These are phyloP conservation scores for Pocillopora meandrina DNA, from an alignment of 92 coral and sea anemone species.

Conservation along the genomic window DNA sequence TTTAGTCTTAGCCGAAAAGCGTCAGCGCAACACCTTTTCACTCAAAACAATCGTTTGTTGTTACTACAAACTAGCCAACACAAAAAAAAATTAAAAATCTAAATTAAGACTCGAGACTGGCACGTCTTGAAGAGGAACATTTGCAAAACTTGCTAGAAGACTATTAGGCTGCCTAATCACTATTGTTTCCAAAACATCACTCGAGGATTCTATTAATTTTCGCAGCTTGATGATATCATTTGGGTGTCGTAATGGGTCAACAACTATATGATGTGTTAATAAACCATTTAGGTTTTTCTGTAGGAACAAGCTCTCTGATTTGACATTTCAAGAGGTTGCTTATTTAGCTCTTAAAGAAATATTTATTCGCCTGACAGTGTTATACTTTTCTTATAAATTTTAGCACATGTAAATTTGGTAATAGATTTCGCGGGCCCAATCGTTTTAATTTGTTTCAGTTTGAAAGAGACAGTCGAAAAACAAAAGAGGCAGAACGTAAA, in stretches of 20 bases:
- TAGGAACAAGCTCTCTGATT: not conserved
- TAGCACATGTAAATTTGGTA: constrained; percentile 2
- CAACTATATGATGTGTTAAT: not conserved
- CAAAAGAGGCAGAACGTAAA: not conserved
- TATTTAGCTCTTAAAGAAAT: constrained; percentile 1
- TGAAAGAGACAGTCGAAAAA: not conserved
- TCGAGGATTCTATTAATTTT: constrained; percentile 19
- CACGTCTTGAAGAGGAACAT: constrained; percentile 16
- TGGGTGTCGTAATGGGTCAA: constrained; percentile 1
- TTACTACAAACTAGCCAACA: constrained; percentile 8
- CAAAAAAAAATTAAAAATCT: constrained; percentile 4
- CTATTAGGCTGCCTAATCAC: not conserved
- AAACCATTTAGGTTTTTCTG: constrained; percentile 21
- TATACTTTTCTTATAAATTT: not conserved
- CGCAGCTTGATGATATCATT: not conserved
- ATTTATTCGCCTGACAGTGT: not conserved
- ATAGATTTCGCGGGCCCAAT: not conserved
- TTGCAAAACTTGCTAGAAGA: not conserved
- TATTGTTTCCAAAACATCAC: constrained; percentile 1
- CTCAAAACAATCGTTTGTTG: constrained; percentile 7
- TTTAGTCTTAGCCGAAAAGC: not conserved
- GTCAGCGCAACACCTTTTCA: not conserved
- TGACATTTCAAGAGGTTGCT: constrained; percentile 8
- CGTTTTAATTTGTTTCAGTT: constrained; percentile 9
- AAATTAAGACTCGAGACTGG: not conserved